These are phyloP conservation scores for Pterostichus madidus DNA, from an alignment of 2,888 invertebrate species.

Conservation along the genomic window DNA sequence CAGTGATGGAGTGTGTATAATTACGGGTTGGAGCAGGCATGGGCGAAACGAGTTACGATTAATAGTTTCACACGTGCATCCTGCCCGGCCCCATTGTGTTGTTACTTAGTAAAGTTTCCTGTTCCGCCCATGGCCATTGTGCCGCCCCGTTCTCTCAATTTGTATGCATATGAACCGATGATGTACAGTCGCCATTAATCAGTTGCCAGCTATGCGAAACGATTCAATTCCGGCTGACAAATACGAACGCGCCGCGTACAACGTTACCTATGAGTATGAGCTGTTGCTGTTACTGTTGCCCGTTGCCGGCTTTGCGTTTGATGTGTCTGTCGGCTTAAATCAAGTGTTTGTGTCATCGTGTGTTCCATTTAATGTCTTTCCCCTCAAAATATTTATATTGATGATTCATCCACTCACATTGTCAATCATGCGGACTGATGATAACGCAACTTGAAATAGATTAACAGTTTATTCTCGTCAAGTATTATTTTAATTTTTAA, in stretches of 20 bases:
- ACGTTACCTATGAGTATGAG: background rate
- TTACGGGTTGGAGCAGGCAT: conserved; percentile 73
- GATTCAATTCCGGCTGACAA: conserved; percentile 67
- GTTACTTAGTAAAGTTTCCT: conserved; percentile 67
- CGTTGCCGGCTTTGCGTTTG: background rate
- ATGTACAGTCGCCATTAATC: conserved; percentile 66
- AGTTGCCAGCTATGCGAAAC: conserved; percentile 65
- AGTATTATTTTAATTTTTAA: too few relatives aligned
- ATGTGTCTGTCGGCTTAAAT: conserved; percentile 9
- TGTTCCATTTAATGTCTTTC: background rate
- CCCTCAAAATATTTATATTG: background rate
- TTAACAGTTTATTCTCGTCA: background rate
- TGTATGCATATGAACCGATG: conserved; percentile 67
- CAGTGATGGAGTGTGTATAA: conserved; percentile 74
- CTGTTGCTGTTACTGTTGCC: background rate
- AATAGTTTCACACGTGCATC: conserved; percentile 73
- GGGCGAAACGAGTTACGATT: conserved; percentile 72
- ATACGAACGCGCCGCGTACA: conserved; percentile 38
- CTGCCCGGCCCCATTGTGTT: conserved; percentile 65
- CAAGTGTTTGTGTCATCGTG: conserved; percentile 1
- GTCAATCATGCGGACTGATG: background rate
- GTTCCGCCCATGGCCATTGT: conserved; percentile 66
- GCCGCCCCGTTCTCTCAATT: conserved; percentile 64
- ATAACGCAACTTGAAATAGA: background rate
- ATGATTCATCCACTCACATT: background rate